Evolutionary conservation across 2,888 invertebrate genomes (phyloP).

Genomic region (Blera fallax): DNA sequence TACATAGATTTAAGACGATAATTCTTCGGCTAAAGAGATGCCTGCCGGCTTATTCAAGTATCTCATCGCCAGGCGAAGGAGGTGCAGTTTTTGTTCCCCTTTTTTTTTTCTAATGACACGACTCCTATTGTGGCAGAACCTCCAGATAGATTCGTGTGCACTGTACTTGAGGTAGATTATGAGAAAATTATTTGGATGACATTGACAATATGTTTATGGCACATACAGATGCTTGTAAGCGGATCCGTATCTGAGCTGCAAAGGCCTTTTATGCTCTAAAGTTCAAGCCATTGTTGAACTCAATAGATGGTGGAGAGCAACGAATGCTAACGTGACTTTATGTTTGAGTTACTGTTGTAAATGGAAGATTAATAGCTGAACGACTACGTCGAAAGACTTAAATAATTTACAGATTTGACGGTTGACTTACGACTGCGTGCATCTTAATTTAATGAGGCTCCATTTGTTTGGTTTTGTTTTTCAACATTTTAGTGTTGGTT

Average conservation of each 20-base stretch:
- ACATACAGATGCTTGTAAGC: constrained; percentile 32
- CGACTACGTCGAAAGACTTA: constrained; percentile 34
- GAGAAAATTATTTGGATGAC: constrained; percentile 68
- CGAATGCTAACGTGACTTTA: constrained; percentile 38
- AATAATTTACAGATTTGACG: constrained; percentile 11
- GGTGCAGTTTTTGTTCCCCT: constrained; percentile 52
- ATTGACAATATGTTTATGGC: constrained; percentile 67
- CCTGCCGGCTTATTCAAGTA: constrained; percentile 30
- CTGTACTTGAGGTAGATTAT: constrained; percentile 34
- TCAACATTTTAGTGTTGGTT: background rate
- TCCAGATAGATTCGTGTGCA: constrained; percentile 34
- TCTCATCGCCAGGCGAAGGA: constrained; percentile 61
- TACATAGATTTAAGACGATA: constrained; percentile 52
- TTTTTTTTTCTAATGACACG: constrained; percentile 53
- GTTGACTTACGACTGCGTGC: constrained; percentile 63
- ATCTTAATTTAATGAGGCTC: constrained; percentile 57
- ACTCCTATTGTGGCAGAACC: constrained; percentile 63
- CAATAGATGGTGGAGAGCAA: constrained; percentile 14
- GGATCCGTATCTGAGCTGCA: constrained; percentile 18
- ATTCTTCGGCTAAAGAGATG: constrained; percentile 24
- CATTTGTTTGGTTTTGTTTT: constrained; percentile 33
- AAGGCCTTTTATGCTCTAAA: constrained; percentile 50
- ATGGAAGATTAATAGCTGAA: constrained; percentile 65
- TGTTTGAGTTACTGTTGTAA: constrained; percentile 44
- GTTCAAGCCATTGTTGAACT: constrained; percentile 64